A percentile compares a stretch with the other conserved stretches of the same genome.
phyloP scores from a whole-genome alignment of 2,797 vertebrate species.

The Centropyge bicolor region DNA sequence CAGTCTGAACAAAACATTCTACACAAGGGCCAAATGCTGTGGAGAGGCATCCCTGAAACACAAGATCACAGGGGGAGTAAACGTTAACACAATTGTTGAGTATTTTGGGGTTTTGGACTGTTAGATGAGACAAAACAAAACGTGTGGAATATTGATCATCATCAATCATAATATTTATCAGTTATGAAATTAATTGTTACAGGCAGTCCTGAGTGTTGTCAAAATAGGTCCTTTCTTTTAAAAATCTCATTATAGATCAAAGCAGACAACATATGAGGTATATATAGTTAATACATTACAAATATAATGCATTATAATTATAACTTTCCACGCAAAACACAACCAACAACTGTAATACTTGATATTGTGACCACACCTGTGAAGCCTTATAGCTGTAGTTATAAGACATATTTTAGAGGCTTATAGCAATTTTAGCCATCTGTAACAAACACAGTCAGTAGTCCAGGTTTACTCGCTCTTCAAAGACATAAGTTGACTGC shows the following conservation, averaged over 20 bases:
- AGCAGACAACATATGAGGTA: not conserved
- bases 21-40: conserved; percentile 67
- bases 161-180: not conserved
- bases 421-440: not conserved
- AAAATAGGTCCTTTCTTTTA: not conserved
- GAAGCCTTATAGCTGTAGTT: not conserved
- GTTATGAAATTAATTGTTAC: not conserved
- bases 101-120: too few relatives aligned
- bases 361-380: not conserved
- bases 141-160: not conserved
- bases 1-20: conserved; percentile 60
- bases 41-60: conserved; percentile 77
- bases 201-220: not conserved
- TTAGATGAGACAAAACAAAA: not conserved
- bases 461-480: not conserved
- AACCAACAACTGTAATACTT: not conserved
- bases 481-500: not conserved
- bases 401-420: not conserved
- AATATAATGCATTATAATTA: not conserved
- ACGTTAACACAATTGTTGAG: not conserved
- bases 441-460: too few relatives aligned
- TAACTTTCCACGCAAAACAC: not conserved
- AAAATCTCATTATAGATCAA: not conserved
- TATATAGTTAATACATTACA: not conserved
- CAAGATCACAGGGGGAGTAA: not conserved